Evolutionary conservation across 2,797 vertebrate genomes (phyloP), one percentile per base, ranked within the genome.

Genomic region (Geotrypetes seraphini): DNA sequence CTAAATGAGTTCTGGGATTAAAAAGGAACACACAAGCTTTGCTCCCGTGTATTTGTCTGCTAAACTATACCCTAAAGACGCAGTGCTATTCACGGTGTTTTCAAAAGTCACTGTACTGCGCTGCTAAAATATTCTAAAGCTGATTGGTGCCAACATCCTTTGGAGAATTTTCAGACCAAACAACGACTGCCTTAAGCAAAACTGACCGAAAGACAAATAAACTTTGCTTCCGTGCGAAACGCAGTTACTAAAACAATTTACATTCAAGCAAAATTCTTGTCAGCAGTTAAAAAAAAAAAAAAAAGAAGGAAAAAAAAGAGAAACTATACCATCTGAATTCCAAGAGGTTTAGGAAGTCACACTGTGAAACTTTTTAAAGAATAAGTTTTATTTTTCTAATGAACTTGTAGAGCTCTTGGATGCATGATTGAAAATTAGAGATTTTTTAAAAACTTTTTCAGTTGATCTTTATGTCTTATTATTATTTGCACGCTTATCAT

Each of bases 141-240:
- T 66, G 51, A 36, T 63, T 66, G 50, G 51, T 44, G 54, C 39
- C 33, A 45, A 50, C 60, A 58, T 77, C 49, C 53, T 60, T 52
- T 47, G 55, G 67, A 73, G 59, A 66, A 69, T 63, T 68, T 71
- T 66, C 73, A 72, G 70, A 48, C 54, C 57, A 62, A 73, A 67
- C 71, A 77, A 72, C 75, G 75, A 78, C 63, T 71, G 78, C 64
- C 37, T 72, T 74, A 63, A 62, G 71, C n/a, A 65, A 47, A 66
- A 58, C 66, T 60, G 3, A 62, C 59, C 43, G 53, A 58, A 48
- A 64, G 46, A 60, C 63, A 76, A 74, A 73, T 65, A 75, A 80
- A 78, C 67, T 70, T 73, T 43, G 30, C 60, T 55, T 57, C 67
- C 59, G 51, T 63, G 50, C 48, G n/a, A 60, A 70, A 65, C 60